Evolutionary conservation across 2,797 vertebrate species (phyloP), one percentile per base, ranked within the genome.

Genomic region (Phoxinus dragarum): DNA sequence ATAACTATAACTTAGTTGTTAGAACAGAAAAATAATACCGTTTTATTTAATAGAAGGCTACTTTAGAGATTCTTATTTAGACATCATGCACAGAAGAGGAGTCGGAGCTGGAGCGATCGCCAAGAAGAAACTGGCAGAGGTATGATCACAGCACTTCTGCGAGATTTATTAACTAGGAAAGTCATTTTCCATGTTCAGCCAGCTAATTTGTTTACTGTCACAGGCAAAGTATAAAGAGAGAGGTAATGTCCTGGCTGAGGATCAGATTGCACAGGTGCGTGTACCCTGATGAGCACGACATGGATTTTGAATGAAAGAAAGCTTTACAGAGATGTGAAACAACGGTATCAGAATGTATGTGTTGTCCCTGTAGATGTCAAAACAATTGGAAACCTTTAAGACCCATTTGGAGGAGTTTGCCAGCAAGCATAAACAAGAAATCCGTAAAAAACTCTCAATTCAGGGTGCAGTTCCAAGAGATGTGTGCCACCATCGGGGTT

Each of bases 351-450:
- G 19, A 52, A 0, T 5, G 4, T 34, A 0, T 72, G 54, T 64
- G 42, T 74, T 54, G 90, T 77, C 40, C 44, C 90, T 87, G 3
- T 90, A 99, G 98, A 99, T 99, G 98, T 99, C 98, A 0, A 97
- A 97, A 88, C 98, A 99, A 93, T 85, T 99, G 93, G 97, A 99
- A 80, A 99, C 96, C 52, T 99, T 99, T 88, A 97, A 97, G 91
- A 97, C 96, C 14, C 96, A 99, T 94, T 91, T 99, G 84, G 97
- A 99, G 89, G 97, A 98, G 89, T 99, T 99, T 91, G 98, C 98
- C 91, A 98, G 97, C 95, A 99, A 99, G 59, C 98, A 99, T 91
- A 99, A 99, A 91, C 98, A 99, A 86, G 98, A 99, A 92, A 99
- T 99, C 88, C 94, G 97, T 5, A 98, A 97, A n/a, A 85, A 99